These are phyloP conservation scores for Lepus oiostolus DNA, from an alignment of 2,797 vertebrate species.

Conservation along the genomic window DNA sequence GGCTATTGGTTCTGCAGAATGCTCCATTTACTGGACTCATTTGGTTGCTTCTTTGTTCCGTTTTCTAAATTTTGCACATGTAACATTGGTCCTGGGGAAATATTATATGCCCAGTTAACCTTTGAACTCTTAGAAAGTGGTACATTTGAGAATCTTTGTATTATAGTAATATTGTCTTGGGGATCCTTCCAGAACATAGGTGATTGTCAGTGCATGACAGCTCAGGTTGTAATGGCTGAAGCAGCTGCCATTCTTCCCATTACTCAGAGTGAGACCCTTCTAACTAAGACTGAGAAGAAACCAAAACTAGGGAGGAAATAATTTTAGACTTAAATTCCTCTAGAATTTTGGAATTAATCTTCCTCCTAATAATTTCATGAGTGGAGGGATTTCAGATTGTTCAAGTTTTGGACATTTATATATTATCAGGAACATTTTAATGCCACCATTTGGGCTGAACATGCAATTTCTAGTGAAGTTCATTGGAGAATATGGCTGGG, in stretches of 20 bases:
- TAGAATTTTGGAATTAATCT: conserved; percentile 45
- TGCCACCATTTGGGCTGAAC: conserved; percentile 48
- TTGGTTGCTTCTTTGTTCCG: conserved; percentile 27
- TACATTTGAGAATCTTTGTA: conserved; percentile 10
- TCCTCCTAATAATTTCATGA: conserved; percentile 28
- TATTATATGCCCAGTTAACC: neutral
- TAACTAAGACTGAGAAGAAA: conserved; percentile 42
- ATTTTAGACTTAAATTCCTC: conserved; percentile 52
- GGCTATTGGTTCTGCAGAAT: conserved; percentile 33
- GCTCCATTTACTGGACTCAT: conserved; percentile 30
- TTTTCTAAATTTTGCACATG: conserved; percentile 55
- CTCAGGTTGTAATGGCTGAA: conserved; percentile 18
- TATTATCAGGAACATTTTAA: conserved; percentile 35
- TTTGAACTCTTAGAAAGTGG: conserved; percentile 50
- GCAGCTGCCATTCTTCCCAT: neutral
- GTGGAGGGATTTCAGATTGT: neutral
- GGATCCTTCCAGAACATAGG: neutral
- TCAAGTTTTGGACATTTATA: conserved; percentile 19
- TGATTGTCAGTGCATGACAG: conserved; percentile 1
- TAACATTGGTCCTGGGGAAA: conserved; percentile 26
- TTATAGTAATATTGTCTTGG: conserved; percentile 50
- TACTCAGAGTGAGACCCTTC: conserved; percentile 16
- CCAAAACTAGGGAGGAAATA: conserved; percentile 39
- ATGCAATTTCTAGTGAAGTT: conserved; percentile 31
- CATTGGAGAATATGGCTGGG: neutral